Conservation (phyloP, 2,797 vertebrate species). For the Taeniopygia guttata region DNA sequence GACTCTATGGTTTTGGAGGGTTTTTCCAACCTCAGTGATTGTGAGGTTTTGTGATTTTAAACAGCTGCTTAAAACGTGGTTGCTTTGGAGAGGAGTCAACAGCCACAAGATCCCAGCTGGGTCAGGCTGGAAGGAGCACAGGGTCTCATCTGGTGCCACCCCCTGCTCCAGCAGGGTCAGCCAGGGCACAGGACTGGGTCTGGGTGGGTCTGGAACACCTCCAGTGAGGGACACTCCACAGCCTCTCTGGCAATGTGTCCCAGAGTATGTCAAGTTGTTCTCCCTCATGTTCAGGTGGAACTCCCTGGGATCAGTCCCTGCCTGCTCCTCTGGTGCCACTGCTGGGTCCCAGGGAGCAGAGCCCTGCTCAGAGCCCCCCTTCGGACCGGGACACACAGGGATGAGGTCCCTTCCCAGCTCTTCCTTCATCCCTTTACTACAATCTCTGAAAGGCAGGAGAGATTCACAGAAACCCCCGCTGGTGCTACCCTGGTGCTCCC, state of each 20-base stretch:
- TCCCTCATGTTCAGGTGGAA: neutral
- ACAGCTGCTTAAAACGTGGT: neutral
- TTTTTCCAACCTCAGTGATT: neutral
- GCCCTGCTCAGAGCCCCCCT: neutral
- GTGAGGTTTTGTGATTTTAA: neutral
- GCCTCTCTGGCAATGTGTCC: neutral
- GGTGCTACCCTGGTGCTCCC: neutral
- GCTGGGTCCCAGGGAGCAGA: neutral
- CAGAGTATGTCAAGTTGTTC: neutral
- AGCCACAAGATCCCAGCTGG: neutral
- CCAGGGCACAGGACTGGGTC: neutral
- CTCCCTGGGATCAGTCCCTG: neutral
- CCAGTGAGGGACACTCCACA: neutral
- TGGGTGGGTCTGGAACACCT: neutral
- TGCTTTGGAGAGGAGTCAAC: neutral
- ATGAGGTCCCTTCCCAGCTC: neutral
- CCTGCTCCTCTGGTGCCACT: neutral
- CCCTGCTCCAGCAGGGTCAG: neutral
- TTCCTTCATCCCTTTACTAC: neutral
- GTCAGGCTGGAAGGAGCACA: neutral
- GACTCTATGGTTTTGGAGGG: accelerated
- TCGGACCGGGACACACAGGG: neutral
- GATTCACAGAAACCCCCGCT: neutral
- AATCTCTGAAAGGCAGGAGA: neutral
- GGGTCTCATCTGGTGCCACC: neutral